Base-by-base conservation (phyloP, 2,797 vertebrate genomes). In the Chaetophractus vellerosus region DNA sequence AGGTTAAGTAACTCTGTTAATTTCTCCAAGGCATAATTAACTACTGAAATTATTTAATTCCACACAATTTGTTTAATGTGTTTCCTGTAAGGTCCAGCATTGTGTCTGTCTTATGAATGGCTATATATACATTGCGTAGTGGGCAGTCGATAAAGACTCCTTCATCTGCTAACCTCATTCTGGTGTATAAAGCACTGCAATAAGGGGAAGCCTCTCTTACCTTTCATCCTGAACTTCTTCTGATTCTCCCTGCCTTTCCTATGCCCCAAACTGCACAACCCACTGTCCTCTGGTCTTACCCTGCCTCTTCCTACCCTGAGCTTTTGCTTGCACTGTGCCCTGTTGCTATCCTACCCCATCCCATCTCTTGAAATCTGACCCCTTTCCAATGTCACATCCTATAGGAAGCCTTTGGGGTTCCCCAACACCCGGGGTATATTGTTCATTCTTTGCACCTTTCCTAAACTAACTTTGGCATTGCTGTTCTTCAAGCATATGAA, bases 1-100 rank as follows among this genome's bases (percentile, higher is more conserved):
- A 94, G n/a, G 38, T 88, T 75, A 89, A 69, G 41, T 69, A 83
- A 88, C 9, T 31, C 64, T 89, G 16, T 82, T 86, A 81, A 92
- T 63, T 12, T 38, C 18, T 75, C n/a, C 15, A 31, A 75, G 57
- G 33, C 33, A 89, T 69, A 75, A 59, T 74, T 74, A 79, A 55
- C 75, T 50, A 68, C 11, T 69, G 48, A 85, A 89, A 89, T 86
- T 18, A 86, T 71, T 80, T 75, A 92, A 85, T 12, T 80, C 18
- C 2, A 28, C 28, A 59, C 16, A 87, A 52, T 83, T 6, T 66
- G 24, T 36, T 76, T 33, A 18, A 19, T 68, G 4, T 68, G 33
- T 90, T 83, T 90, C 64, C 55, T 31, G 50, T 63, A 82, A 94
- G 63, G 18, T 63, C 0, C 24, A 12, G n/a, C 8, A 33, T 41